These are phyloP conservation scores for Scortum barcoo DNA, from an alignment of 2,113 vertebrate genomes.

Conservation along the genomic window DNA sequence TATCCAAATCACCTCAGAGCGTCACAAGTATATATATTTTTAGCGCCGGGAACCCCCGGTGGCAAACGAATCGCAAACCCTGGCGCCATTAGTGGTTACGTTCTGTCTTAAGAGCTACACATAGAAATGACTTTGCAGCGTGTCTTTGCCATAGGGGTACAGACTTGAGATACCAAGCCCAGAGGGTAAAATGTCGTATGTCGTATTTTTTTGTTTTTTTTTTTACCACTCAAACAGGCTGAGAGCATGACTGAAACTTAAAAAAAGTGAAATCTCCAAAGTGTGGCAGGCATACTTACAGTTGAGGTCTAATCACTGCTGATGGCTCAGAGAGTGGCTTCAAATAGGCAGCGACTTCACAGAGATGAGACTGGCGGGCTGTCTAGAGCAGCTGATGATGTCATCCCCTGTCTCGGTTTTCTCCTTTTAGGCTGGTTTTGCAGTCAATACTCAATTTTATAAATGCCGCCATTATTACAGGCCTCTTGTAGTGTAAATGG, in stretches of 20 bases:
- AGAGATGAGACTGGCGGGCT: slow-evolving; percentile 10
- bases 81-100: not conserved
- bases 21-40: slow-evolving; percentile 3
- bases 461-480: not conserved
- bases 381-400: slow-evolving; percentile 3
- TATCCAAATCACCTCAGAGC: slow-evolving; percentile 14
- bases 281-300: slow-evolving; percentile 5
- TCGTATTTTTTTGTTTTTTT: too few species aligned
- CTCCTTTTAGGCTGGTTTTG: slow-evolving; percentile 24
- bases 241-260: slow-evolving; percentile 21
- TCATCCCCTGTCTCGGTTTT: not conserved
- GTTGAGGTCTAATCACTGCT: slow-evolving; percentile 30
- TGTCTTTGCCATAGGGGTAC: slow-evolving; percentile 21
- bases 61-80: not conserved
- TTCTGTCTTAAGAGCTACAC: not conserved
- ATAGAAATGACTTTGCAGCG: slow-evolving; percentile 27
- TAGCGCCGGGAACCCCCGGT: not conserved
- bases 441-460: slow-evolving; percentile 4
- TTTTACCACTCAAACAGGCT: not conserved
- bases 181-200: slow-evolving; percentile 48
- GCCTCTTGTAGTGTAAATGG: slow-evolving; percentile 1
- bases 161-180: slow-evolving; percentile 28
- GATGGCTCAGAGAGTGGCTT: slow-evolving; percentile 35
- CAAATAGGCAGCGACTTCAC: slow-evolving; percentile 12
- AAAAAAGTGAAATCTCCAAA: slow-evolving; percentile 18